Conservation (phyloP, 2,113 vertebrate genomes). For the Cololabis saira region DNA sequence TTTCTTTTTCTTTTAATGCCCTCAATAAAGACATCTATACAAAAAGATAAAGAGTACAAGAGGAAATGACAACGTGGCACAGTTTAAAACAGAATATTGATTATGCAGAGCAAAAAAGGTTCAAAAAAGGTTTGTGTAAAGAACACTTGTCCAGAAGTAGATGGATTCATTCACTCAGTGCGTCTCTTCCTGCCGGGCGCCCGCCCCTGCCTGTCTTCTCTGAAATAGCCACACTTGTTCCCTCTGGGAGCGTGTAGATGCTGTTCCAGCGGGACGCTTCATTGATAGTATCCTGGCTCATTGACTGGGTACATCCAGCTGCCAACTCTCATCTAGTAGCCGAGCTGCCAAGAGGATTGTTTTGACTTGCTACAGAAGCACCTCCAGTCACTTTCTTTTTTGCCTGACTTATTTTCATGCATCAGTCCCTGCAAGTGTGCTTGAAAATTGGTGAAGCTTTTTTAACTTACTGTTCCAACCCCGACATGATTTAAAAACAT, state of each 20-base stretch:
- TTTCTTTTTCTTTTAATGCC: no score
- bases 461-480: no score
- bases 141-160: neutral
- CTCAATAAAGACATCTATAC: no score
- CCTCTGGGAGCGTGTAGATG: constrained; percentile 1
- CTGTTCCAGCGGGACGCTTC: constrained; percentile 10
- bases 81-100: neutral
- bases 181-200: constrained; percentile 2
- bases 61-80: neutral
- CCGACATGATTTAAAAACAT: no score
- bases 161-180: constrained; percentile 1
- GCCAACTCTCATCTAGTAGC: constrained; percentile 6
- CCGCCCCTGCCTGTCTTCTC: neutral
- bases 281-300: constrained; percentile 1
- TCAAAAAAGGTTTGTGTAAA: no score
- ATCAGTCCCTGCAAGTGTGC: neutral
- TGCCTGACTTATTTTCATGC: neutral
- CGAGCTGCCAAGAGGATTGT: neutral
- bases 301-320: neutral
- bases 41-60: neutral
- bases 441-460: neutral
- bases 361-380: constrained; percentile 6
- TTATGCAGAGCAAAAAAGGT: no score
- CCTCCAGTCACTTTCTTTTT: neutral
- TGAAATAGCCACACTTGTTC: constrained; percentile 1